Evolutionary conservation across 2,113 vertebrate species (phyloP), one percentile per base, ranked within the genome.

Genomic region (Ictalurus punctatus): DNA sequence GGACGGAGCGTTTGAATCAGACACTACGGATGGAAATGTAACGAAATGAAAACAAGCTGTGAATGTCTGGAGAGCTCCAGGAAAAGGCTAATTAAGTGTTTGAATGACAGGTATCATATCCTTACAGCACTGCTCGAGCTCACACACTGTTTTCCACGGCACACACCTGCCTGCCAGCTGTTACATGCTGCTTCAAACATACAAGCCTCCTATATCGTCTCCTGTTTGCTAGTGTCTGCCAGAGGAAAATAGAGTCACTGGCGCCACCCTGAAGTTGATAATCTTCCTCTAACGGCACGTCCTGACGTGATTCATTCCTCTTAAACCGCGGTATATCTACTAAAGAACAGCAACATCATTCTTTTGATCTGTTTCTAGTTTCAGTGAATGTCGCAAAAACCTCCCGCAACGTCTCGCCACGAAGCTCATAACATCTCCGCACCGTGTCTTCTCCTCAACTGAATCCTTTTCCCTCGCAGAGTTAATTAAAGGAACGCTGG

Each of bases 101-200:
- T 90, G 87, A 90, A 69, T 89, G 90, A 89, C 90, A 91, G 88
- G 44, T 37, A 54, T 87, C 87, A 89, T 85, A 74, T 87, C 81
- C 76, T 87, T 89, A 89, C 85, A 61, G 90, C 21, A 23, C 25
- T 56, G 44, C 58, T 86, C 76, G 3, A 4, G 59, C 21, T 61
- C 63, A 79, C 48, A 54, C 84, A 44, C 78, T 30, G 69, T 30
- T 52, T 5, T 61, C 61, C 21, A n/a, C 30, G 5, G 34, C 44
- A 63, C 52, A 78, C 48, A 19, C 30, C 54, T 87, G 85, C 59
- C 59, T 61, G 21, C 21, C 59, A 61, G 21, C 1, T 1, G 59
- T 8, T 23, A 5, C 21, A 23, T 19, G 58, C 58, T 59, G 4
- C 16, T 19, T 59, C 58, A 4, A 59, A 59, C 58, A 19, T 6